These are phyloP conservation scores for Corythornis cristatus DNA, from an alignment of 2,113 vertebrate genomes.

Conservation along the genomic window DNA sequence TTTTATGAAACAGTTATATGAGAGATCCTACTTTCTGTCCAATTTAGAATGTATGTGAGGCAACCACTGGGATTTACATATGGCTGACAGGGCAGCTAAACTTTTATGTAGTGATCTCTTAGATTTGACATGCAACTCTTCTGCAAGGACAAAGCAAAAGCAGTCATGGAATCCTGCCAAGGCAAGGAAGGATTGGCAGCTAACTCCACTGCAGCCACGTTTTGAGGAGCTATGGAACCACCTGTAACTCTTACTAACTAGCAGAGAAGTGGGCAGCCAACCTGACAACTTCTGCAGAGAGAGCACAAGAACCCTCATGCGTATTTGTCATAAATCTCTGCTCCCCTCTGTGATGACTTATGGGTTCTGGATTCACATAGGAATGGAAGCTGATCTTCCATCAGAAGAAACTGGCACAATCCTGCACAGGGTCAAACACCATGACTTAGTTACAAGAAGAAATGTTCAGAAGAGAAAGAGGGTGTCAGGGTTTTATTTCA, in stretches of 20 bases:
- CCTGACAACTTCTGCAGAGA: not conserved
- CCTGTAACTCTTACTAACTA: not conserved
- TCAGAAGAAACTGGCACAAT: not conserved
- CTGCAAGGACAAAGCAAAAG: not conserved
- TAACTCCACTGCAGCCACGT: not conserved
- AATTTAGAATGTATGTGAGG: not conserved
- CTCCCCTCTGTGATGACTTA: not conserved
- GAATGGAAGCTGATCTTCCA: not conserved
- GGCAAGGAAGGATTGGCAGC: not conserved
- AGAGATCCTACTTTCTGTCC: not conserved
- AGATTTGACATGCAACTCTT: accelerated
- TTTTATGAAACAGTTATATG: not conserved
- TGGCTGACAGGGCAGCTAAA: not conserved
- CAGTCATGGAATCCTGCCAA: not conserved
- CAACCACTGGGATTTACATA: not conserved
- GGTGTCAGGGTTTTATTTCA: too few relatives aligned
- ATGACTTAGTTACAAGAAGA: not conserved
- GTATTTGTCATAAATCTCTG: not conserved
- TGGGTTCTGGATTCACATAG: not conserved
- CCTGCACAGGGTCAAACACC: not conserved
- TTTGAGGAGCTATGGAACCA: not conserved
- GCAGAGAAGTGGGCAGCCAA: not conserved
- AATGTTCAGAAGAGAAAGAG: too few relatives aligned
- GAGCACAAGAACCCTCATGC: not conserved
- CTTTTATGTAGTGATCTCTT: not conserved